Evolutionary conservation across 2,888 invertebrate genomes (phyloP), one percentile per base, ranked within the genome.

Genomic region (Lacanobia oleracea): DNA sequence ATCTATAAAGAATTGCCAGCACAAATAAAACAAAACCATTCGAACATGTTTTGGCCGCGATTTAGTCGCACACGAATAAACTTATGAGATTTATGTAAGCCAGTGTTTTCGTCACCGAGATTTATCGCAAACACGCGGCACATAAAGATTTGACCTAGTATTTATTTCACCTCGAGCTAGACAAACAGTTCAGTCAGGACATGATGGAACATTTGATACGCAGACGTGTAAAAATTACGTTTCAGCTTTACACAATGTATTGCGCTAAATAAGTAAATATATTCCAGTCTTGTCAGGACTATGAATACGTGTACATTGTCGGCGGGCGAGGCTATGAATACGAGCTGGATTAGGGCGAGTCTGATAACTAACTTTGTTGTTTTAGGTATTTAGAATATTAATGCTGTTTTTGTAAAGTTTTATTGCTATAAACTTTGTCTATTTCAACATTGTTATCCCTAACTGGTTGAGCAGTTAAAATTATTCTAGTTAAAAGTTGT

Each of bases 351-450:
- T 76, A 80, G 43, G 48, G 50, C 45, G 77, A 51, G 53, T 57
- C 60, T 60, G 54, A 63, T 75, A 64, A 65, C 68, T 57, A 48
- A 67, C 45, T 65, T 68, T 77, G 69, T 75, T 74, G 69, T 59
- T 80, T 80, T 76, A 45, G 72, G 61, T 76, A 80, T 72, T 76
- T 76, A 66, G 72, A 72, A 76, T 77, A 77, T 77, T 61, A 77
- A 75, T 75, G 50, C 27, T 75, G 77, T 71, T 72, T 74, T 78
- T 74, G 74, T 63, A 63, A 63, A 79, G 77, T 77, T 79, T 67
- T 64, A 77, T 75, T 60, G 63, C 53, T 23, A 45, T 69, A 70
- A 75, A 75, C 76, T 76, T 76, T 69, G 61, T 62, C 60, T 77
- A 64, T 77, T 64, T 72, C 53, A 53, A 64, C 77, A 64, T 64